Evolutionary conservation across 1,140 invertebrate species (phyloP).

Genomic region (Leptopilina clavipes): DNA sequence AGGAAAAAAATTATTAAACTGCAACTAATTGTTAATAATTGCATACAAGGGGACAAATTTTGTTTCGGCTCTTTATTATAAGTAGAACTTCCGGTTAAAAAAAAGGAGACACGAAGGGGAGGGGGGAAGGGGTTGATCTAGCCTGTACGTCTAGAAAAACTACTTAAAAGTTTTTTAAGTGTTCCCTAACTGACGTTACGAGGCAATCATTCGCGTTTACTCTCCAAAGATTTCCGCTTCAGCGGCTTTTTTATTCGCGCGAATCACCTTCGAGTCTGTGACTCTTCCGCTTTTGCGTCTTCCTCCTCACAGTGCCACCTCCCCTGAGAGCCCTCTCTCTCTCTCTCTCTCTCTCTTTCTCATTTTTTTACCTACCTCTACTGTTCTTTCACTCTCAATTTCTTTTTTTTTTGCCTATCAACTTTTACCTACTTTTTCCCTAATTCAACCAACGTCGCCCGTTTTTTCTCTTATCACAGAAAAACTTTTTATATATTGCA

Average conservation of each 20-base stretch:
- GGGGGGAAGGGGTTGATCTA: neutral
- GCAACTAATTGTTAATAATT: neutral
- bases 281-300: conserved; percentile 29
- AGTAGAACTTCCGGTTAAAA: conserved; percentile 24
- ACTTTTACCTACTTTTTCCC: conserved; percentile 17
- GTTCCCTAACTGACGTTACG: conserved; percentile 61
- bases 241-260: conserved; percentile 38
- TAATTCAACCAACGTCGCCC: conserved; percentile 11
- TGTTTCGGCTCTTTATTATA: conserved; percentile 25
- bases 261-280: conserved; percentile 40
- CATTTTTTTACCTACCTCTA: neutral
- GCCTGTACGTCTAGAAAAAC: conserved; percentile 44
- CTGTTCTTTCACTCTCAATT: conserved; percentile 28
- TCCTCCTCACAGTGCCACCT: neutral
- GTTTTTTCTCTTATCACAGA: conserved; percentile 8
- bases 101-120: neutral
- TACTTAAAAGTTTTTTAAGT: conserved; percentile 67
- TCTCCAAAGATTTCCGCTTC: conserved; percentile 50
- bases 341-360: too few species aligned
- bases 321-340: neutral
- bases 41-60: neutral
- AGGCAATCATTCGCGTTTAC: conserved; percentile 61
- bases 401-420: conserved; percentile 12
- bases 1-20: too few species aligned
- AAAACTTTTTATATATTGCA: conserved; percentile 27